Evolutionary conservation across 2,113 vertebrate species (phyloP), one percentile per base, ranked within the genome.

Genomic region (Polyodon spathula): DNA sequence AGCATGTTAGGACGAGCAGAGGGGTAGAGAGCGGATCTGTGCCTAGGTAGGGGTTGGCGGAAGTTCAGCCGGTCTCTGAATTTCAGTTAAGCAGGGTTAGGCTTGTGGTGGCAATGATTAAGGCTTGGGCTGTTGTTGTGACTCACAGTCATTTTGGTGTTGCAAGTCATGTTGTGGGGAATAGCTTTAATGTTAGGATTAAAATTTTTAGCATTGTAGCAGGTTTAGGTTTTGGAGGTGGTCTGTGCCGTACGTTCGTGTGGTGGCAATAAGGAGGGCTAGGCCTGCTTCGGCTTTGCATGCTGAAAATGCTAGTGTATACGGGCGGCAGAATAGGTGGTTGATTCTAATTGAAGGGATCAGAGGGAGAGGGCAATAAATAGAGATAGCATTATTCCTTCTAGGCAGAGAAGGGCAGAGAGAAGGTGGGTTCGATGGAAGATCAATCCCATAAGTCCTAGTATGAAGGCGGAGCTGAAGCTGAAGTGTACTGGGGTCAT

Each of bases 161-260:
- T 0, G 55, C 0, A 8, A 66, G 0, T 4, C 46, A 44, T 0
- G 37, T 41, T 1, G 48, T 70, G 1, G 62, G 68, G 3, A 66
- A 37, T 2, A 79, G 40, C 8, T 70, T 63, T 0, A 57, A 8
- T 4, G 60, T 62, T 1, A 62, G 56, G 0, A 65, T 9, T 8
- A 68, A 9, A 0, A 75, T 60, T 67, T 66, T 72, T 73, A 71
- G 8, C 63, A 78, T 61, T 76, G 62, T 40, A 78, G 10, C 0
- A 75, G 56, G 7, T 59, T 73, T 1, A 73, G 6, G 27, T 8
- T 63, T 37, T 69, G 3, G 0, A 69, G 17, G 1, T 39, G 42
- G 7, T 68, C 61, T 4, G 56, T 46, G 0, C 54, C 63, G 2
- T 71, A 63, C 0, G 71, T 65, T 2, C 63, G 65, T 1, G 71